Base-by-base conservation (phyloP, 2,113 vertebrate genomes). In the Synchiropus splendidus region DNA sequence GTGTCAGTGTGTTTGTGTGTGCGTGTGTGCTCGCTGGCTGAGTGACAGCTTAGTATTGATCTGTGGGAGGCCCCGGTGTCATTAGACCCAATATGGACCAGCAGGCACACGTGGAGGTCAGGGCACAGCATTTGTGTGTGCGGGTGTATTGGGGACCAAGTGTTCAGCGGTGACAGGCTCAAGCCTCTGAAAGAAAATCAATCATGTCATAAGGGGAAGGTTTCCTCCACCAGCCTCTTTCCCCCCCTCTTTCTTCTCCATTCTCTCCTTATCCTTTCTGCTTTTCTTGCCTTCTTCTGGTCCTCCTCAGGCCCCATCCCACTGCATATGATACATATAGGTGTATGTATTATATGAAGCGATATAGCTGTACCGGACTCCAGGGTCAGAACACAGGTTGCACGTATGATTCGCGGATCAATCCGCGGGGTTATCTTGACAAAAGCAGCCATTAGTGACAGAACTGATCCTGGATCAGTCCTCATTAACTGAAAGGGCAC, bases 61-160 rank as follows among this genome's bases (percentile, higher is more conserved):
- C 75, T 54, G 70, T 69, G 75, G 75, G 77, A 78, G 79, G 75
- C 75, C 77, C 62, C 49, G 35, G 70, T 82, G 79, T 82, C 79
- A 82, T 82, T 82, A 82, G 79, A 78, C 70, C 77, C 77, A 78
- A 72, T 75, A 76, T 82, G 79, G 75, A 82, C 77, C 79, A 82
- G 79, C 79, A 82, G 75, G 79, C 79, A 78, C 79, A 82, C 56
- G 55, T 82, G 75, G 79, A 82, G 79, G 79, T 80, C 79, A 78
- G 70, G 77, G 75, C 77, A 78, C 27, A 2, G 53, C 54, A 73
- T 67, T 63, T 64, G 67, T 59, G 50, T 16, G 2, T 32, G 39
- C 47, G 45, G 45, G 45, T 61, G 57, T 50, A 43, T 51, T 63
- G 54, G 57, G 63, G 58, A 69, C 71, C 73, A 72, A 75, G 77